Evolutionary conservation across 2,797 vertebrate genomes (phyloP), one percentile per base, ranked within the genome.

Genomic region (Mycteria americana): DNA sequence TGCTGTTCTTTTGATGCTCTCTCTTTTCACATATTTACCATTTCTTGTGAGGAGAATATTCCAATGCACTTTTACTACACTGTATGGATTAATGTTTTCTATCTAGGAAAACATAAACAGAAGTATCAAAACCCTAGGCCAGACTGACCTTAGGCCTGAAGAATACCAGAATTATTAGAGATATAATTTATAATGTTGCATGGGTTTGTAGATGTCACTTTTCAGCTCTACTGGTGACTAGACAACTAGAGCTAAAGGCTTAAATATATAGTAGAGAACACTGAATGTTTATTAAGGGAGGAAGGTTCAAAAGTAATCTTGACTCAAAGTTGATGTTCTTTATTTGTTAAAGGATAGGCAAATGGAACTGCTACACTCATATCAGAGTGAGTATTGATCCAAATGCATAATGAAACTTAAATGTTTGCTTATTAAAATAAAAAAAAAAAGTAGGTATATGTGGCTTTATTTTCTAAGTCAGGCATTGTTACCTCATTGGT

Each of bases 401-500:
- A 57, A 37, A 56, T n/a, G 16, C 37, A 11, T 22, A 27, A 87
- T 67, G 23, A 67, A 45, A 72, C 62, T 27, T 11, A 80, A 84
- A 62, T 46, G 0, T 43, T 70, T 4, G 0, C 5, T 93, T 37
- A 19, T 45, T 30, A 12, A 1, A n/a, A n/a, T n/a, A n/a, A 4
- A 51, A 64, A 46, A 14, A 22, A 35, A 19, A 59, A 14, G 1
- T 7, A 37, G 5, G 2, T 22, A 1, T 30, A 19, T 22, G 5
- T 51, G 46, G 39, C 33, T 84, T 43, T 51, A 13, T 57, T 56
- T 75, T 88, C 85, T 13, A 21, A 33, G 12, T 62, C 18, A 23
- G 22, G 22, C 7, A 9, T 22, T 84, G 27, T 37, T 33, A 8
- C 8, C n/a, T 60, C 7, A 3, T 23, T 50, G 8, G 5, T 57